phyloP scores from a whole-genome alignment of 1,140 invertebrate species.

The Euborellia annulipes region DNA sequence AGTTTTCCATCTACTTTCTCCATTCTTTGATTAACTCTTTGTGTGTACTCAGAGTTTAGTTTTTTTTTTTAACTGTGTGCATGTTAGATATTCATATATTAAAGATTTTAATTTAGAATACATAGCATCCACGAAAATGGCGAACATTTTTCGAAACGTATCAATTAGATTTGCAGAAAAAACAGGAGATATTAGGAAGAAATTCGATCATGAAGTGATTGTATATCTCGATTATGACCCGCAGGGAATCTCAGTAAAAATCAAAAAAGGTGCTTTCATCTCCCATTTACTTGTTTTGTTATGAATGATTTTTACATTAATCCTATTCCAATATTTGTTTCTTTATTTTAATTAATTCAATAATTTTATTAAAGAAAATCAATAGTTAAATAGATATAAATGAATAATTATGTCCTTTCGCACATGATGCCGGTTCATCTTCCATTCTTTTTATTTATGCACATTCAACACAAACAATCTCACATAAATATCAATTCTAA shows the following conservation, averaged over 20 bases:
- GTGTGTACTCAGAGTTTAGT: too few relatives aligned
- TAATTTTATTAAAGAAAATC: too few relatives aligned
- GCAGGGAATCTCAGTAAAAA: conserved; percentile 52
- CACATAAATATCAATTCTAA: too few relatives aligned
- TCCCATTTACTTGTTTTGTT: neutral
- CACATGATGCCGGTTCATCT: conserved; percentile 6
- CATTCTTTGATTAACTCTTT: too few relatives aligned
- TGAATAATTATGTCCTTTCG: conserved; percentile 5
- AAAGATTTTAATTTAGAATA: too few relatives aligned
- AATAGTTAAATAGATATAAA: too few relatives aligned
- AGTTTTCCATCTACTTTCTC: too few relatives aligned
- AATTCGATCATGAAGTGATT: conserved; percentile 49
- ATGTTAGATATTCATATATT: too few relatives aligned
- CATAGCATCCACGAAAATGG: conserved; percentile 37
- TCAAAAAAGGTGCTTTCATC: conserved; percentile 35
- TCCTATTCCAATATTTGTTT: conserved; percentile 7
- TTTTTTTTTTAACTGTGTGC: too few relatives aligned
- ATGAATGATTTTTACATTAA: neutral
- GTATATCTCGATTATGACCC: conserved; percentile 58
- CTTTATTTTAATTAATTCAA: conserved; percentile 9
- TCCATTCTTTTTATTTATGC: neutral
- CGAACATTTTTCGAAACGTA: conserved; percentile 50
- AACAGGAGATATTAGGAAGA: conserved; percentile 42
- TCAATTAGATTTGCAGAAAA: conserved; percentile 49
- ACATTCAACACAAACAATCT: too few relatives aligned